Base-by-base conservation (phyloP, 2,888 invertebrate genomes). In the Meta bourneti region DNA sequence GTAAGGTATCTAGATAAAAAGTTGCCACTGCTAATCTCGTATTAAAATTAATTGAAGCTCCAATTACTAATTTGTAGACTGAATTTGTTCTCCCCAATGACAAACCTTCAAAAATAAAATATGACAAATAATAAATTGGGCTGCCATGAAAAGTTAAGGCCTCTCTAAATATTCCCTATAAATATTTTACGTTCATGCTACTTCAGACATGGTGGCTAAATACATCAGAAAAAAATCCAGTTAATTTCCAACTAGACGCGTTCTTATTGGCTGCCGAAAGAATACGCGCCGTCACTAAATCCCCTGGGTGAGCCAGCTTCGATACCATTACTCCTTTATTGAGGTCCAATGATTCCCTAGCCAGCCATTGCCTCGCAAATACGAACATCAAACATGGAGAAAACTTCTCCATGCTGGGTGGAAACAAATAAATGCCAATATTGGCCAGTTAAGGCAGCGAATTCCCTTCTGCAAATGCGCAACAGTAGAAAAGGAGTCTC, bases 371-470 rank as follows among this genome's bases (percentile, higher is more conserved):
- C 13, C 34, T 11, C 13, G 75, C 48, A 72, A 84, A 84, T 54
- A 84, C 75, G 84, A 84, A 61, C 84, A 83, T 84, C 83, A 75
- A 84, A 74, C 83, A 61, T 48, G 75, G 34, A 54, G 34, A 11
- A 77, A 79, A 61, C 20, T 61, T 34, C 16, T 61, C 34, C 61
- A 19, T 77, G 16, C 19, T 9, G 51, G 51, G n/a, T n/a, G n/a
- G 51, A 51, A 77, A 77, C 48, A 49, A 77, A 77, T 48, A 49
- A 78, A 78, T 61, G 13, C 51, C 19, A 34, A 13, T 61, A 61
- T 61, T 34, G 61, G 79, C 20, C 61, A 13, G 77, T 77, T 77
- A 51, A 52, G 77, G 49, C 19, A 51, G 77, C n/a, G 51, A 51
- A 51, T 19, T 49, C 49, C 16, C 54, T 34, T 6, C 20, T 61